Percentiles rank a stretch among this genome's conserved stretches.
phyloP scores from a whole-genome alignment of 2,113 vertebrate genomes.

The Vidua macroura region DNA sequence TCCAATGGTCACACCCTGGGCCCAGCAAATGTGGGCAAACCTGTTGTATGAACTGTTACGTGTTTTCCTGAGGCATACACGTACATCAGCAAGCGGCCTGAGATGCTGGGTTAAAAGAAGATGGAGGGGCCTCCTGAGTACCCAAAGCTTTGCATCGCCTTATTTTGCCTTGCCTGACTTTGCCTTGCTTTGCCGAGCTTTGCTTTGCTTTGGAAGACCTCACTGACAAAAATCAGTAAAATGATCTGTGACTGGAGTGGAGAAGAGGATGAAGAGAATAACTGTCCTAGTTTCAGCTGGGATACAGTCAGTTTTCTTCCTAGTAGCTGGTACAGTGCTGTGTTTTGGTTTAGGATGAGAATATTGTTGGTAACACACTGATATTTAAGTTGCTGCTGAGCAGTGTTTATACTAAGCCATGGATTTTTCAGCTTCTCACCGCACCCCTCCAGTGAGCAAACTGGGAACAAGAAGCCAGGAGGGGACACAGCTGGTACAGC shows the following conservation, averaged over 20 bases:
- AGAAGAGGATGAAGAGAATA: not conserved
- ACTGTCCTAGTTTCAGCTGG: not conserved
- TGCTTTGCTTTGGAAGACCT: not conserved
- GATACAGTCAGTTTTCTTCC: not conserved
- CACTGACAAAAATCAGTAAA: not conserved
- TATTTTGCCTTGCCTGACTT: not conserved
- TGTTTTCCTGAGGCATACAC: rapidly evolving
- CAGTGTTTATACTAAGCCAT: not conserved
- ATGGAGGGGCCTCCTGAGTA: not conserved
- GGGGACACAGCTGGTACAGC: not conserved
- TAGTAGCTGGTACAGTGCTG: not conserved
- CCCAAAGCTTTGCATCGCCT: not conserved
- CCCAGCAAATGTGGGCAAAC: not conserved
- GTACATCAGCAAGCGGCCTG: rapidly evolving
- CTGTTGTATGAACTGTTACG: rapidly evolving
- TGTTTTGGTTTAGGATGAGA: not conserved
- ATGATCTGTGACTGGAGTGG: not conserved
- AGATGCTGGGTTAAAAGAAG: not conserved
- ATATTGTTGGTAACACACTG: not conserved
- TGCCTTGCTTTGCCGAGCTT: not conserved
- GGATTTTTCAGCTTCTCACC: not conserved
- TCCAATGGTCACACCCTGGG: rapidly evolving
- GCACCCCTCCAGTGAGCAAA: not conserved
- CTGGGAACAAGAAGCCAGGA: not conserved
- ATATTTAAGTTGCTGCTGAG: not conserved